These are phyloP conservation scores for Pteria penguin DNA, from an alignment of 2,888 invertebrate species.

Conservation along the genomic window DNA sequence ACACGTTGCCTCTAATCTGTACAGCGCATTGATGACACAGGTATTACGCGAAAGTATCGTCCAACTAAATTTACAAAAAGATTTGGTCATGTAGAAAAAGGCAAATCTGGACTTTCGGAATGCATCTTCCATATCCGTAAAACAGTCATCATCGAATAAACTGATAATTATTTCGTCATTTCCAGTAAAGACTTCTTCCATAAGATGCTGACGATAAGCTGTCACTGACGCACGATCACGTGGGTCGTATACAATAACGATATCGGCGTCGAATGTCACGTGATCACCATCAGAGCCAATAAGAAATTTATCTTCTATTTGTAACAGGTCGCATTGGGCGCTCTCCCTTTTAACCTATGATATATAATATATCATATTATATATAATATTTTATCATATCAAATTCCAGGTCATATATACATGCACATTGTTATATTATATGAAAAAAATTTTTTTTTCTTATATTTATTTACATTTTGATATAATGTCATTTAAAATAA, in stretches of 20 bases:
- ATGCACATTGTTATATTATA: too few species aligned
- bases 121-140: background rate
- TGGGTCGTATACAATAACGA: background rate
- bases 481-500: too few species aligned
- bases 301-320: too few species aligned
- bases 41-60: background rate
- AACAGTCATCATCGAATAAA: background rate
- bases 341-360: too few species aligned
- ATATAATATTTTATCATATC: too few species aligned
- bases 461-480: too few species aligned
- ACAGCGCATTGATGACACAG: background rate
- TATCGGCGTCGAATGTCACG: too few species aligned
- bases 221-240: background rate
- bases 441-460: too few species aligned
- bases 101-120: background rate
- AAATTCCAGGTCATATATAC: too few species aligned
- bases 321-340: too few species aligned
- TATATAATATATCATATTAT: too few species aligned
- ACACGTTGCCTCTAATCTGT: background rate
- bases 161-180: background rate
- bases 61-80: background rate
- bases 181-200: background rate
- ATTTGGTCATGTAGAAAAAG: background rate
- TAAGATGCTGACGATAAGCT: background rate
- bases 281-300: too few species aligned